These are phyloP conservation scores for Macrostomum lignano DNA, from an alignment of 1,140 invertebrate species.

Conservation along the genomic window DNA sequence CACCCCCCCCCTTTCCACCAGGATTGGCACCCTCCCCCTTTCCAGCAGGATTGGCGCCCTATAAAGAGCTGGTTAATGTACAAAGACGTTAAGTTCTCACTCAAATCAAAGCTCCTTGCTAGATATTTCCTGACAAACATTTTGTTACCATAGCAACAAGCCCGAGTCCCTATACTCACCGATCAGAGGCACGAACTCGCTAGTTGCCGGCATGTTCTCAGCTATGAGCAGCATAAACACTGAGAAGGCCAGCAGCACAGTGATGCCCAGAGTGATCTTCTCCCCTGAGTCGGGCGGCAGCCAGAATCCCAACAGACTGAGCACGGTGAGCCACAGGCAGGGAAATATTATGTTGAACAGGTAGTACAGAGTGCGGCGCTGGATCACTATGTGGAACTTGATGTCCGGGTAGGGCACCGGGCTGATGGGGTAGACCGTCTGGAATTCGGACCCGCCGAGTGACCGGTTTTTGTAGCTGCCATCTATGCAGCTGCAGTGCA, in stretches of 20 bases:
- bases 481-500: no score
- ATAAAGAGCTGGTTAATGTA: no score
- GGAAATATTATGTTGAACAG: constrained; percentile 36
- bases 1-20: no score
- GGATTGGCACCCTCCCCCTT: no score
- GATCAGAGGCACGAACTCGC: constrained; percentile 35
- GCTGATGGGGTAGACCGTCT: constrained; percentile 6
- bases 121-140: no score
- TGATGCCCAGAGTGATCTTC: constrained; percentile 36
- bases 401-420: constrained; percentile 33
- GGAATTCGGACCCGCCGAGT: no score
- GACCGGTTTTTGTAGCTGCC: no score
- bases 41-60: no score
- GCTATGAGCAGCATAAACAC: constrained; percentile 36
- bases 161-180: constrained; percentile 13
- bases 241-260: constrained; percentile 35
- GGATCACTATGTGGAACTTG: constrained; percentile 43
- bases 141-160: no score
- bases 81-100: no score
- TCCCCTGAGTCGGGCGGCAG: constrained; percentile 35
- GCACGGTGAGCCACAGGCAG: constrained; percentile 34
- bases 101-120: no score
- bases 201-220: constrained; percentile 35
- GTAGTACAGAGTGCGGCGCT: constrained; percentile 71
- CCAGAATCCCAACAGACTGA: constrained; percentile 34